A percentile compares a stretch with the other conserved stretches of the same genome.
Evolutionary conservation across 2,113 vertebrate species (phyloP).

Genomic region (Plectropomus leopardus): DNA sequence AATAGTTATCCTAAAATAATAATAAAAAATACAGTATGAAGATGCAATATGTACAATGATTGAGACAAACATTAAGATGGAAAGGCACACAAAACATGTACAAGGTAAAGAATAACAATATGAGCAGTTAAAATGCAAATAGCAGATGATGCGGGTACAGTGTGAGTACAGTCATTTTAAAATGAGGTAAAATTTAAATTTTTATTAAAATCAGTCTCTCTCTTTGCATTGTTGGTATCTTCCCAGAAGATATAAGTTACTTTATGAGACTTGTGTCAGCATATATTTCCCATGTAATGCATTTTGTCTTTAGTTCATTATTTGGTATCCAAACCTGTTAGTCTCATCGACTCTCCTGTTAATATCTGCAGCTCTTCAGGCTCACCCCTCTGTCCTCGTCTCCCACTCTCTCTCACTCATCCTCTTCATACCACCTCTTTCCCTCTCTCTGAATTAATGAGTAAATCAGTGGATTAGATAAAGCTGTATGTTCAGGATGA

Average conservation of each 20-base stretch:
- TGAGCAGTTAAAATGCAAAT: too few species aligned
- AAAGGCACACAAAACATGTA: too few species aligned
- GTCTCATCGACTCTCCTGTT: slow-evolving; percentile 44
- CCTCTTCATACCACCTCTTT: slow-evolving; percentile 47
- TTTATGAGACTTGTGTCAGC: not conserved
- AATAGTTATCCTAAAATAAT: too few species aligned
- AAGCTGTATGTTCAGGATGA: slow-evolving; percentile 34
- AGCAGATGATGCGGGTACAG: too few species aligned
- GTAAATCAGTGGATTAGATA: slow-evolving; percentile 59
- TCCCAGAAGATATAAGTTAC: not conserved
- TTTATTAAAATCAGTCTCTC: too few species aligned
- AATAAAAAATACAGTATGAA: too few species aligned
- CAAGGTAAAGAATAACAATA: too few species aligned
- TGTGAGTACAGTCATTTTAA: too few species aligned
- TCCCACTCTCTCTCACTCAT: slow-evolving; percentile 49
- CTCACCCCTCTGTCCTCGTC: slow-evolving; percentile 55
- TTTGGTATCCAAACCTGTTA: slow-evolving; percentile 42
- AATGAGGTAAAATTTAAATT: too few species aligned
- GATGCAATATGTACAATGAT: too few species aligned
- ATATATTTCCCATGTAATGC: not conserved
- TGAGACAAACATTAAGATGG: too few species aligned
- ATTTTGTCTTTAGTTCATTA: slow-evolving; percentile 40
- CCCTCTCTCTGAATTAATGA: slow-evolving; percentile 57
- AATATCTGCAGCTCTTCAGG: slow-evolving; percentile 58
- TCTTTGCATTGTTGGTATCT: too few species aligned